A percentile compares a stretch with the other conserved stretches of the same genome.
Conservation (phyloP, 2,797 vertebrate genomes). For the Pyrrhura leucotis region DNA sequence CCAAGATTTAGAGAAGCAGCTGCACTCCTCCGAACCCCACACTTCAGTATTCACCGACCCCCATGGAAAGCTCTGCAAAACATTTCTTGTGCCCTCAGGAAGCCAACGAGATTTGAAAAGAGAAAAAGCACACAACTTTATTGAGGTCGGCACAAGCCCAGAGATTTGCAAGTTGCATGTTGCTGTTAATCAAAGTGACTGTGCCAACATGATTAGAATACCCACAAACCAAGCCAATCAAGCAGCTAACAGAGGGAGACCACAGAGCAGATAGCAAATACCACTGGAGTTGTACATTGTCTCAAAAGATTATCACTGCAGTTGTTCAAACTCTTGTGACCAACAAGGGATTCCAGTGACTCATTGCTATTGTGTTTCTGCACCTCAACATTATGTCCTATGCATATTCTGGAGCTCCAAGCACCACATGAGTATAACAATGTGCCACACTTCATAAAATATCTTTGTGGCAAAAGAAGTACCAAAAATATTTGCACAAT, state of each 20-base stretch:
- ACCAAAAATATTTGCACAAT: slow-evolving; percentile 50
- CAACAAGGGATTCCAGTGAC: slow-evolving; percentile 43
- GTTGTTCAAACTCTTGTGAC: slow-evolving; percentile 50
- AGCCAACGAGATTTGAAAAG: slow-evolving; percentile 17
- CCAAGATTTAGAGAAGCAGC: background rate
- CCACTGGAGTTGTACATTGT: slow-evolving; percentile 68
- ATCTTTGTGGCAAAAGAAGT: slow-evolving; percentile 25
- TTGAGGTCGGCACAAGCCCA: slow-evolving; percentile 58
- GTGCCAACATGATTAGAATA: slow-evolving; percentile 68
- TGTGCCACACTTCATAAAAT: slow-evolving; percentile 62
- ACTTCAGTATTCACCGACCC: background rate
- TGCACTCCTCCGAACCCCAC: background rate
- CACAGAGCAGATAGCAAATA: slow-evolving; percentile 53
- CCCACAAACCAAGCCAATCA: slow-evolving; percentile 55
- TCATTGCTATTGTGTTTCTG: slow-evolving; percentile 67
- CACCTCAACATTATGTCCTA: slow-evolving; percentile 67
- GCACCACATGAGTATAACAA: slow-evolving; percentile 63
- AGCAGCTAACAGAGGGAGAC: slow-evolving; percentile 60
- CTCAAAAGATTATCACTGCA: slow-evolving; percentile 63
- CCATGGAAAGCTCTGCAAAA: background rate
- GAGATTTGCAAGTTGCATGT: slow-evolving; percentile 52
- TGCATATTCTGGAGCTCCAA: slow-evolving; percentile 38
- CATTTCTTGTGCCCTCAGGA: slow-evolving; percentile 14
- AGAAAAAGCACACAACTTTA: slow-evolving; percentile 55
- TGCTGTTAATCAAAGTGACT: slow-evolving; percentile 70